A percentile compares a stretch with the other conserved stretches of the same genome.
These are phyloP conservation scores for Dinomys branickii DNA, from an alignment of 2,113 vertebrate species.

Conservation along the genomic window DNA sequence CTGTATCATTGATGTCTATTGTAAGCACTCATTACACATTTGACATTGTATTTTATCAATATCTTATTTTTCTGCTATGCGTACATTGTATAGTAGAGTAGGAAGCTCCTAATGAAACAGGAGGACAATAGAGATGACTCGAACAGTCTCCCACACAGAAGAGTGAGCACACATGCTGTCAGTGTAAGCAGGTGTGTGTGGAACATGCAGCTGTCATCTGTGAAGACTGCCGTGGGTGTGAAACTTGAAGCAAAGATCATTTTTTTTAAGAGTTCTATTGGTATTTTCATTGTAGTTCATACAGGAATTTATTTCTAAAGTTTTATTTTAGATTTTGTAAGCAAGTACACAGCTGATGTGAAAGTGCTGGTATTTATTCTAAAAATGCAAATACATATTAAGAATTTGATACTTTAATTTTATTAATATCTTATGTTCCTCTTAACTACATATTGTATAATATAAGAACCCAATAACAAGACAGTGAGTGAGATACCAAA, in stretches of 20 bases:
- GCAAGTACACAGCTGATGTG: not conserved
- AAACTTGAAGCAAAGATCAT: not conserved
- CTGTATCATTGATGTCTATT: too few species aligned
- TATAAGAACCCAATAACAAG: not conserved
- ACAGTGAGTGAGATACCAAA: not conserved
- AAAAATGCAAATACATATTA: not conserved
- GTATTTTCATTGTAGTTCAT: not conserved
- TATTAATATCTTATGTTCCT: not conserved
- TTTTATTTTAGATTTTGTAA: not conserved
- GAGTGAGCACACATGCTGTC: not conserved
- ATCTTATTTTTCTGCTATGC: not conserved
- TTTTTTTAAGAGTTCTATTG: not conserved
- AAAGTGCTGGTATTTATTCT: not conserved
- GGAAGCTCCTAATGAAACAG: not conserved
- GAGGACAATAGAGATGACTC: not conserved
- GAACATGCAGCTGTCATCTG: not conserved
- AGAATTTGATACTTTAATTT: not conserved
- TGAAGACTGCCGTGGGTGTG: not conserved
- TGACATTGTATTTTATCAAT: not conserved
- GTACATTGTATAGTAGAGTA: not conserved
- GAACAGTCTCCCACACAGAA: not conserved
- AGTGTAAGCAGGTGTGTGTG: not conserved
- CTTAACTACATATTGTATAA: not conserved
- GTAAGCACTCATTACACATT: not conserved
- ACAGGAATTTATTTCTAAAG: not conserved